Evolutionary conservation across 2,797 vertebrate species (phyloP).

Genomic region (Discoglossus pictus): DNA sequence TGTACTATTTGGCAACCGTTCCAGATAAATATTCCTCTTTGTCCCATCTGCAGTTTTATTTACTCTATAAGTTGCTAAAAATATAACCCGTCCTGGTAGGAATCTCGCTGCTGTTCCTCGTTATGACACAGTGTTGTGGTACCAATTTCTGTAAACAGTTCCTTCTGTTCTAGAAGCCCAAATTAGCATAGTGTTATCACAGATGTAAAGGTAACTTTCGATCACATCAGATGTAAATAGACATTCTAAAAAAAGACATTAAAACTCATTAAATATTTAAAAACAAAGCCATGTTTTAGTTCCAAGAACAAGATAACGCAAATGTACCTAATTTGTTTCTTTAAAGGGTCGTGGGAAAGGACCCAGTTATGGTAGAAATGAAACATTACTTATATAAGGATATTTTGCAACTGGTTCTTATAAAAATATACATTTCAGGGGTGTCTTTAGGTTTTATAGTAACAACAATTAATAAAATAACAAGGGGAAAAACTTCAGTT

Average conservation of each 20-base stretch:
- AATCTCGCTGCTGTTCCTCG: neutral
- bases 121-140: constrained; percentile 8
- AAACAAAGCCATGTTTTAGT: neutral
- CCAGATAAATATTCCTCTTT: constrained; percentile 27
- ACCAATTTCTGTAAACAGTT: constrained; percentile 20
- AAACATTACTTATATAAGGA: too few relatives aligned
- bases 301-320: too few relatives aligned
- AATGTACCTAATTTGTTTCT: too few relatives aligned
- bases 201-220: constrained; percentile 34
- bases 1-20: constrained; percentile 46
- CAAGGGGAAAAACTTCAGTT: too few relatives aligned
- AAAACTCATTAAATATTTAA: neutral
- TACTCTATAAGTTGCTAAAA: constrained; percentile 51
- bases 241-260: neutral
- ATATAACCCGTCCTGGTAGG: constrained; percentile 23
- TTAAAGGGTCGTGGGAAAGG: too few relatives aligned
- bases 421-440: too few relatives aligned
- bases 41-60: constrained; percentile 48
- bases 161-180: constrained; percentile 15
- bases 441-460: too few relatives aligned
- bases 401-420: too few relatives aligned
- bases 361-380: too few relatives aligned
- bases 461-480: too few relatives aligned
- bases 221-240: constrained; percentile 13
- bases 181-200: constrained; percentile 37